Evolutionary conservation across 1,140 invertebrate species (phyloP), one percentile per base, ranked within the genome.

Genomic region (Leptestheria dahalacensis): DNA sequence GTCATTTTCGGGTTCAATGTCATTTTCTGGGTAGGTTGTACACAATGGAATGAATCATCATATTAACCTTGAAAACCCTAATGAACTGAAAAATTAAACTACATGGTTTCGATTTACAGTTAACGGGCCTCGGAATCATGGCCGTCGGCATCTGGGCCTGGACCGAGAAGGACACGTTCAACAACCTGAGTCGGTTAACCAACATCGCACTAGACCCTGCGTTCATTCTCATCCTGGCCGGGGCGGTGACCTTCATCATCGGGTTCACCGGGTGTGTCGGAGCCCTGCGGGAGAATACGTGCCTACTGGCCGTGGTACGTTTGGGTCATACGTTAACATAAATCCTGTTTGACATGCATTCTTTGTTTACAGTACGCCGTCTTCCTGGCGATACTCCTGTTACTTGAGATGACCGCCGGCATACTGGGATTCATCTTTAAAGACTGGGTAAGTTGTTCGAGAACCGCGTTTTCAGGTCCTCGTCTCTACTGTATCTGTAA

Each of bases 251-350:
- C 66, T 96, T 94, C 71, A 79, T 93, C 66, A 93, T 97, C 67
- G 92, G 92, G 24, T 97, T 97, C 71, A 91, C 89, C 62, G 94
- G 95, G 50, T 97, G 93, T 77, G 84, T 97, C n/a, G 94, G 94
- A 59, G 92, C 94, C 57, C 77, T 97, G 65, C 78, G 86, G 69
- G 86, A 89, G 74, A 89, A 89, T 71, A 88, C 86, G 26, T 87
- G 84, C 70, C 78, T 96, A 49, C 74, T 97, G 64, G 90, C 91
- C 60, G 82, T 85, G 66, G 87, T 91, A 73, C 83, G 83, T 80
- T 61, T 63, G 61, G 3, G 11, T 15, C 20, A 18, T 3, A 18
- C 18, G 4, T 18, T 52, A 25, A 52, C 46, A 20, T 62, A 18
- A 58, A 49, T 24, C 21, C 12, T 15, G 10, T n/a, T 58, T 20